Evolutionary conservation across 35 echinoderm and acorn worm genomes (phyloP), one percentile per base, ranked within the genome.

Genomic region (Holothuria glaberrima): DNA sequence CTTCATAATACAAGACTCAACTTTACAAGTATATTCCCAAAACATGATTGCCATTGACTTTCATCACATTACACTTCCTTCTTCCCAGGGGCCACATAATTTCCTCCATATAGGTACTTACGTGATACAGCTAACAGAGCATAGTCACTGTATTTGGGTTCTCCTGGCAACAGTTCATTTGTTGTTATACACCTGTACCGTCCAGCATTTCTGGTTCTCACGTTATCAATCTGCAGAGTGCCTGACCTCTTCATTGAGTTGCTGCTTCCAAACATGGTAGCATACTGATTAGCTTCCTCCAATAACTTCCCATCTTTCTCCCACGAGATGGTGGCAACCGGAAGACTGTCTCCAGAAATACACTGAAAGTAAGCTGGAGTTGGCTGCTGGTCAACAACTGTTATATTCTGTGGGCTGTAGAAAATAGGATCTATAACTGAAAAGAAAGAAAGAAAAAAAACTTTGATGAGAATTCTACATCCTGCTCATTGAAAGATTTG

Each of bases 281-380:
- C 32, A 46, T 96, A 96, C 38, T 67, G 68, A 71, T 87, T 57
- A 48, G 60, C 28, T 71, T 85, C 25, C 30, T 89, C 68, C 33
- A 75, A 52, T 85, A 65, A 85, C 77, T 16, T 36, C 7, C 97
- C 97, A 63, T 99, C 89, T 81, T 93, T 99, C 59, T 95, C 97
- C 97, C 97, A 99, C 63, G 52, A 69, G 66, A 99, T 92, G 35
- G 58, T 86, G 7, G 93, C 86, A 0, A 79, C 14, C 0, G 97
- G 97, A 58, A 86, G 88, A 81, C 97, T 99, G 57, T 95, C 79
- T 56, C 97, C 97, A 0, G 93, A 89, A 54, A 99, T 90, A 50
- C 97, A 99, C 54, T 99, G 97, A 74, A 99, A 99, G 83, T 95
- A 95, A 22, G 91, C 97, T 20, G 97, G 97, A 2, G 50, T 75